Evolutionary conservation across 2,113 vertebrate genomes (phyloP).

Genomic region (Chunga burmeisteri): DNA sequence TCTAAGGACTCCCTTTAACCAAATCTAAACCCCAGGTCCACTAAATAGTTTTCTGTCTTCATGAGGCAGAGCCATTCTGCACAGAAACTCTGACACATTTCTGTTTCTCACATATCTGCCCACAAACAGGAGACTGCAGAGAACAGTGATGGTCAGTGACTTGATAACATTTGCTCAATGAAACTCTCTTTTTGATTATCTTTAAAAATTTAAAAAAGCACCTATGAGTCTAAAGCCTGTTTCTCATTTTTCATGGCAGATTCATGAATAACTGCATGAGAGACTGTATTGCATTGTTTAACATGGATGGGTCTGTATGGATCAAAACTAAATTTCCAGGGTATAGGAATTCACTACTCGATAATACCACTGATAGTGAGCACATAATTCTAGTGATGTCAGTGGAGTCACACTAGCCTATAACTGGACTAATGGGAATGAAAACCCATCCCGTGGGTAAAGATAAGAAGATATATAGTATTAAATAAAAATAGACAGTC

Average conservation of each 20-base stretch:
- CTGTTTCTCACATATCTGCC: not conserved
- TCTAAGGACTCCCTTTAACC: not conserved
- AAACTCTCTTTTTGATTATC: not conserved
- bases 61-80: not conserved
- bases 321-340: conserved; percentile 10
- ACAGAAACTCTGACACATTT: not conserved
- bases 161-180: not conserved
- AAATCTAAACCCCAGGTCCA: not conserved
- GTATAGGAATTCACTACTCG: not conserved
- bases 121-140: not conserved
- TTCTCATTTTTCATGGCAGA: conserved; percentile 2
- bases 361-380: not conserved
- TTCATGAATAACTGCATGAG: not conserved
- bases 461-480: conserved; percentile 11
- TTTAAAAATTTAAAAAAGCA: not conserved
- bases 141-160: not conserved
- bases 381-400: not conserved
- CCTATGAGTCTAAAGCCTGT: not conserved
- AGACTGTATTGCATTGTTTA: not conserved
- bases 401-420: not conserved
- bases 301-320: not conserved
- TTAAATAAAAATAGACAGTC: conserved; percentile 53
- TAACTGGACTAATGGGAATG: conserved; percentile 11
- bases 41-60: not conserved
- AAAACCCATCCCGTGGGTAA: not conserved